Evolutionary conservation across 1,140 invertebrate species (phyloP), one percentile per base, ranked within the genome.

Genomic region (Chionoecetes opilio): DNA sequence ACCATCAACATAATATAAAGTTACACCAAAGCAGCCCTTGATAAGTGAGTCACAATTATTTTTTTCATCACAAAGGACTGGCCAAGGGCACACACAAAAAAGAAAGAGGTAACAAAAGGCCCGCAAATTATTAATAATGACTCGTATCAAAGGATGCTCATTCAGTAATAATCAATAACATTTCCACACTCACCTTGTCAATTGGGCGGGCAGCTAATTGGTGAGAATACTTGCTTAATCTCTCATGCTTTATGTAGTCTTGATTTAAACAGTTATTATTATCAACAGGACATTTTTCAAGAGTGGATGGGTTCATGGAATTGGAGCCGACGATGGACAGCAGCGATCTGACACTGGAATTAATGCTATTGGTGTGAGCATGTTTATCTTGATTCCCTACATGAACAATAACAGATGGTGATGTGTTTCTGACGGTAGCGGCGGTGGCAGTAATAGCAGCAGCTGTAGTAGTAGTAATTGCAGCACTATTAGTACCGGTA

Each of bases 211-310:
- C 41, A 26, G 94, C 85, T 32, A 95, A 82, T 21, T 86, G 82
- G 17, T 92, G 88, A 53, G 29, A 86, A 86, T 86, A 92, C 82
- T 95, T 91, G 82, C 37, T 84, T 17, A 94, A 31, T 89, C 84
- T 93, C 86, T 93, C 93, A 75, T 87, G 41, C 75, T 93, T 93
- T n/a, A 75, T 41, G 53, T 85, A 75, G 14, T 95, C 94, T 38
- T 63, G 34, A 84, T 95, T 95, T 82, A 95, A 82, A 90, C 89
- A 91, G 32, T 95, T 95, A 37, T 95, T 95, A 92, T 95, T 95
- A 37, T 94, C 91, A 21, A 94, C 87, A 35, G 90, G 89, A 86
- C 75, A 63, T 35, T 95, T 95, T 32, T 95, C 88, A 32, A 63
- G 34, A 86, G 75, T 86, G 75, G 82, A 87, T 53, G 63, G 53